phyloP scores from a whole-genome alignment of 2,113 vertebrate species.

The Caracal caracal region DNA sequence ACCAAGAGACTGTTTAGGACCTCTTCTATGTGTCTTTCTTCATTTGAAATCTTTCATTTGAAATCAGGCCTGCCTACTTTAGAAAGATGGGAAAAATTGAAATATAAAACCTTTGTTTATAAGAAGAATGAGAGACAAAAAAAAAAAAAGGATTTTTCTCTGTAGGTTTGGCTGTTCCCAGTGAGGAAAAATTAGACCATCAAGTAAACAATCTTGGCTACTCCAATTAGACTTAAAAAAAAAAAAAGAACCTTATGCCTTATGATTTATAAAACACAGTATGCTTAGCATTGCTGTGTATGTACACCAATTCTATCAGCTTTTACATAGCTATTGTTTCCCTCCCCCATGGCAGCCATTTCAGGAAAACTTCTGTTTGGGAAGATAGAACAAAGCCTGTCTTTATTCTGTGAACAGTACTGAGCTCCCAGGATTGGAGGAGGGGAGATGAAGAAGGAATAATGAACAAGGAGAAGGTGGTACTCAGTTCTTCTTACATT shows the following conservation, averaged over 20 bases:
- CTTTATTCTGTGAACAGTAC: slow-evolving; percentile 17
- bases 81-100: slow-evolving; percentile 7
- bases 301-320: background rate
- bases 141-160: background rate
- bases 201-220: slow-evolving; percentile 20
- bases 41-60: slow-evolving; percentile 58
- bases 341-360: background rate
- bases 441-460: background rate
- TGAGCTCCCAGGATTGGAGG: background rate
- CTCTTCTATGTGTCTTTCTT: slow-evolving; percentile 54
- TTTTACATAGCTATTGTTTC: background rate
- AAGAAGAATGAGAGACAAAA: background rate
- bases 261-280: background rate
- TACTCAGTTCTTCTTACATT: slow-evolving; percentile 35
- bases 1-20: slow-evolving; percentile 2
- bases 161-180: slow-evolving; percentile 21
- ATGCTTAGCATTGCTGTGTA: background rate
- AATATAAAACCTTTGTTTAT: slow-evolving; percentile 44
- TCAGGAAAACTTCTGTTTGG: background rate
- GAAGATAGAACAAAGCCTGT: slow-evolving; percentile 25
- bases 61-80: slow-evolving; percentile 47
- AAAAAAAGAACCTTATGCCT: background rate
- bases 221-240: background rate
- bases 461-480: background rate
- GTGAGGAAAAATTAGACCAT: background rate